A percentile compares a stretch with the other conserved stretches of the same genome.
Evolutionary conservation across 2,888 invertebrate genomes (phyloP).

Genomic region (Muscina levida): DNA sequence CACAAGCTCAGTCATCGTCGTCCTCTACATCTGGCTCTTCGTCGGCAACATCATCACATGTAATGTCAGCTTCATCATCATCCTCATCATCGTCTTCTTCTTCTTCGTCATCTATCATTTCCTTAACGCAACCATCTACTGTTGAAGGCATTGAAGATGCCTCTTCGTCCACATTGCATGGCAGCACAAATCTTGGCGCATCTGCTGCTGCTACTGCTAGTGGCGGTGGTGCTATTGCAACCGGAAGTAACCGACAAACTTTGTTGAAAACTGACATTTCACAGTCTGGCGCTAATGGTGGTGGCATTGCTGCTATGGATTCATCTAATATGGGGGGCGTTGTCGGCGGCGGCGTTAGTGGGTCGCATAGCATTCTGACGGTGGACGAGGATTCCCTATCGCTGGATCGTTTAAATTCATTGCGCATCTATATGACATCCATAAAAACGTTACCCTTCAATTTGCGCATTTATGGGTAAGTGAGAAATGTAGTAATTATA

Average conservation of each 20-base stretch:
- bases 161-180: constrained; percentile 11
- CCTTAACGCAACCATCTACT: constrained; percentile 62
- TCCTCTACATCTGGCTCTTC: constrained; percentile 64
- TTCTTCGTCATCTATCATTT: constrained; percentile 63
- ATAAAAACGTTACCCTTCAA: constrained; percentile 79
- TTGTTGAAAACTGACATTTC: constrained; percentile 53
- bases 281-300: constrained; percentile 34
- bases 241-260: constrained; percentile 54
- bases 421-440: constrained; percentile 79
- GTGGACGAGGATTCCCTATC: constrained; percentile 78
- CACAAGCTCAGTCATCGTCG: constrained; percentile 68
- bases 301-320: constrained; percentile 32
- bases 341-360: constrained; percentile 58
- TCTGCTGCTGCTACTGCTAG: constrained; percentile 12
- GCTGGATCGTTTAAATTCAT: constrained; percentile 78
- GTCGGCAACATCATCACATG: constrained; percentile 69
- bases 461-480: constrained; percentile 80
- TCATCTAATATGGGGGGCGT: constrained; percentile 28
- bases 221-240: constrained; percentile 10
- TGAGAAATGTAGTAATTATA: too few species aligned
- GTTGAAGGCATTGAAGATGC: constrained; percentile 35
- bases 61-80: constrained; percentile 67
- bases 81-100: constrained; percentile 68
- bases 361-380: constrained; percentile 72
- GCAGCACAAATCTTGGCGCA: constrained; percentile 17